Percentiles rank a stretch among this genome's conserved stretches.
These are phyloP conservation scores for Psilanteris sp. DNA, from an alignment of 1,140 invertebrate genomes.

Conservation along the genomic window DNA sequence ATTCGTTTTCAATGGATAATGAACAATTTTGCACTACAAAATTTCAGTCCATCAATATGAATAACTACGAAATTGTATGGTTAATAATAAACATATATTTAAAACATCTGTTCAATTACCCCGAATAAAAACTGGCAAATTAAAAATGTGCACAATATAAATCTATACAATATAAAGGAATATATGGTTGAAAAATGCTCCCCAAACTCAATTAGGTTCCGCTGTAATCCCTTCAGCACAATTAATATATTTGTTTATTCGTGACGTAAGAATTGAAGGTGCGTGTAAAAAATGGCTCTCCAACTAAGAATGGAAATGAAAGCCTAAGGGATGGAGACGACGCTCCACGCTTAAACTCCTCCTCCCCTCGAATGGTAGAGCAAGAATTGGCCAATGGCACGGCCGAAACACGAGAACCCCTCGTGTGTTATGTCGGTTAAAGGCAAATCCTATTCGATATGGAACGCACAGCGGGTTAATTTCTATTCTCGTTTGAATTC, in stretches of 20 bases:
- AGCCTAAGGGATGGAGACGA: slow-evolving; percentile 55
- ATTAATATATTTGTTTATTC: slow-evolving; percentile 49
- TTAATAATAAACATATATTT: too few species aligned
- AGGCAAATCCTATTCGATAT: slow-evolving; percentile 61
- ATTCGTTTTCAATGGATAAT: too few species aligned
- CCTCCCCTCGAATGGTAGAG: slow-evolving; percentile 39
- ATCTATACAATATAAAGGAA: neutral
- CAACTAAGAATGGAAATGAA: slow-evolving; percentile 62
- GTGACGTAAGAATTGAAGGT: slow-evolving; percentile 30
- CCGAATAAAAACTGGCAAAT: too few species aligned
- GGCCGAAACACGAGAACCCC: slow-evolving; percentile 50
- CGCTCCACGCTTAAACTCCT: slow-evolving; percentile 42
- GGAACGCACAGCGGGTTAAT: slow-evolving; percentile 50
- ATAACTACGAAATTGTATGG: too few species aligned
- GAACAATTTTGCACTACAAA: too few species aligned
- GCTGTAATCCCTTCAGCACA: slow-evolving; percentile 2
- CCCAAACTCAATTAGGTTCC: neutral
- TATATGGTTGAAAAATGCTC: neutral
- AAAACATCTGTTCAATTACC: too few species aligned
- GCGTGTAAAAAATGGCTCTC: slow-evolving; percentile 55
- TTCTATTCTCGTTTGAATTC: slow-evolving; percentile 52
- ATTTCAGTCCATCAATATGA: too few species aligned
- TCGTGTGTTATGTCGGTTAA: slow-evolving; percentile 56
- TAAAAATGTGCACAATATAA: neutral
- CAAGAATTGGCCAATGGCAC: slow-evolving; percentile 34